Percentiles rank a stretch among this genome's conserved stretches.
These are phyloP conservation scores for Notechis scutatus DNA, from an alignment of 2,113 vertebrate genomes.

Conservation along the genomic window DNA sequence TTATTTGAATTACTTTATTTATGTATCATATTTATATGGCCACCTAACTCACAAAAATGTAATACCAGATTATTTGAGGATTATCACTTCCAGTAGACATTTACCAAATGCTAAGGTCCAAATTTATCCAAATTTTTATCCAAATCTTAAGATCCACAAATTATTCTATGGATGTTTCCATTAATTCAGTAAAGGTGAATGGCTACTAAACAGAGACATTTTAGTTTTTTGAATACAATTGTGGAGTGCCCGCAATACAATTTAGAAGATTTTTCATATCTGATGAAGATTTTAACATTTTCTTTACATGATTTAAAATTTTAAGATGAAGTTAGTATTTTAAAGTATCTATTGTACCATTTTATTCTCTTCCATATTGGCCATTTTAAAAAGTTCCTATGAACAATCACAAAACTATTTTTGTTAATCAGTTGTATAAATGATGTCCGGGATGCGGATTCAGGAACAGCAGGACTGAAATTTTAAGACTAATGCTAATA, in stretches of 20 bases:
- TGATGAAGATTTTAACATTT: background rate
- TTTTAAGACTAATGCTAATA: background rate
- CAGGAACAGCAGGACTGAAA: background rate
- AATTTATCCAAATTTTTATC: background rate
- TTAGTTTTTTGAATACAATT: background rate
- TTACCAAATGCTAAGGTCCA: background rate
- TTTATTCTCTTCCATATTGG: background rate
- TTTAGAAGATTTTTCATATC: background rate
- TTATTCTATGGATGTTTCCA: background rate
- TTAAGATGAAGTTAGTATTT: background rate
- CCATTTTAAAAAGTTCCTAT: background rate
- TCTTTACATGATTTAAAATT: background rate
- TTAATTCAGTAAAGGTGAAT: background rate
- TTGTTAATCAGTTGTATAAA: background rate
- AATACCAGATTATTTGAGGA: background rate
- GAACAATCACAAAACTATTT: background rate
- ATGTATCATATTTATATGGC: background rate
- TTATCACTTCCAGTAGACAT: background rate
- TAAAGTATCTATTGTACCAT: background rate
- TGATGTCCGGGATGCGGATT: background rate
- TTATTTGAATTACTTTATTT: background rate
- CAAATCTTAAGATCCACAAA: background rate
- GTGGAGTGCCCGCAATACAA: background rate
- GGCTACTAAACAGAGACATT: background rate
- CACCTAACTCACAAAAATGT: background rate